Evolutionary conservation across 2,888 invertebrate species (phyloP), one percentile per base, ranked within the genome.

Genomic region (Cerastis leucographa): DNA sequence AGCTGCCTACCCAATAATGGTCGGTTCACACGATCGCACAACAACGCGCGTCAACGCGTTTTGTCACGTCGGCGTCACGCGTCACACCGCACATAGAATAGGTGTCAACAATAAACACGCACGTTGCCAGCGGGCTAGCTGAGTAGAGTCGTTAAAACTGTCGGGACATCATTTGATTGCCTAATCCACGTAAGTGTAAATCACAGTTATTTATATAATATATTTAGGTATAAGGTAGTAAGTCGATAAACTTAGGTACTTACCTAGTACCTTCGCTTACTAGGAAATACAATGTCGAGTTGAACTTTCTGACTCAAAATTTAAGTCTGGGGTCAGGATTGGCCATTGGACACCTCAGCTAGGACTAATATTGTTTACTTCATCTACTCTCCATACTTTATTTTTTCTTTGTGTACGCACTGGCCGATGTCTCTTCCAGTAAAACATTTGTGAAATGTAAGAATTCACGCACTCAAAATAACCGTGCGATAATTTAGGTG

Each of bases 401-500:
- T 17, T 22, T 66, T 29, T 29, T 46, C 29, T 44, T 65, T n/a
- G 12, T 29, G 35, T 51, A 49, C 11, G 25, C 29, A 68, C 17
- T 19, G 6, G 22, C 17, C 49, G 56, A 40, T 78, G 85, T 44
- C 90, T 29, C 85, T 84, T 90, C 90, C 81, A 90, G 88, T 74
- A 40, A 46, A 9, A 59, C n/a, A 71, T 81, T 61, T 17, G 49
- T 71, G 73, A 75, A 74, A 79, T 75, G 76, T 85, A 86, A 85
- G 80, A 76, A 87, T 87, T 84, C 85, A 88, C 88, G 88, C 81
- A 84, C 85, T 83, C 68, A 72, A 85, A 89, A 90, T 85, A 88
- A 84, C 86, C 85, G 82, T 85, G 84, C 78, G 86, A 90, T 91
- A 85, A 89, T 87, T 89, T 87, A 68, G 72, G 85, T 90, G 87